Base-by-base conservation (phyloP, 2,797 vertebrate species). In the Oreortyx pictus region DNA sequence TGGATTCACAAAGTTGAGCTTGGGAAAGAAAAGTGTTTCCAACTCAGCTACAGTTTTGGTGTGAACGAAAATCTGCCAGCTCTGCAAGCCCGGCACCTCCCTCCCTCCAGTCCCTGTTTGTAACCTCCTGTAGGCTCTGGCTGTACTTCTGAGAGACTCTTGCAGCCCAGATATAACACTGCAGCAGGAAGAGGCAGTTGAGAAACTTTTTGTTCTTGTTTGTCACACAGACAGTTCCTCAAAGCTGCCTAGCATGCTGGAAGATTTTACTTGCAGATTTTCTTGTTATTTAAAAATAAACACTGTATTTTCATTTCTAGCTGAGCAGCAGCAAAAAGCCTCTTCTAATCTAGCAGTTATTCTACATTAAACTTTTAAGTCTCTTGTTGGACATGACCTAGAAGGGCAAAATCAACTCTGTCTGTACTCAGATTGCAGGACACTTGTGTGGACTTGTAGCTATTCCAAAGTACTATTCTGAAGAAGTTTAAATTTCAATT, bases 81-180 rank as follows among this genome's bases (percentile, higher is more conserved):
- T 77, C 67, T 56, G 76, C 46, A 65, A 82, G 84, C 52, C 47
- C 8, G 60, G 57, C 46, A 64, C 75, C 64, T 72, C 56, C n/a
- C 43, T 31, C 33, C 46, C 49, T 50, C 43, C 67, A 70, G 49
- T 19, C 31, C 44, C 41, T 29, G 19, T 47, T 39, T 54, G 41
- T 23, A 70, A 59, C 25, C 78, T 89, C 72, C 75, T 47, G 46
- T 81, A 86, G 77, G 76, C 68, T 62, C 74, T 86, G 91, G 82
- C 60, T 31, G 6, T 27, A 46, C 82, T 94, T 93, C 82, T 66
- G 72, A 94, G 90, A 62, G 37, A 41, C 56, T 89, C 44, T 20
- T 7, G 22, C n/a, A 85, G 54, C 50, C 46, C 25, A 7, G 25
- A 23, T 70, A 27, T 4, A 60, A 44, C 44, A 16, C 13, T 33